phyloP scores from a whole-genome alignment of 2,113 vertebrate species.

The Apistogramma diplotaenia region DNA sequence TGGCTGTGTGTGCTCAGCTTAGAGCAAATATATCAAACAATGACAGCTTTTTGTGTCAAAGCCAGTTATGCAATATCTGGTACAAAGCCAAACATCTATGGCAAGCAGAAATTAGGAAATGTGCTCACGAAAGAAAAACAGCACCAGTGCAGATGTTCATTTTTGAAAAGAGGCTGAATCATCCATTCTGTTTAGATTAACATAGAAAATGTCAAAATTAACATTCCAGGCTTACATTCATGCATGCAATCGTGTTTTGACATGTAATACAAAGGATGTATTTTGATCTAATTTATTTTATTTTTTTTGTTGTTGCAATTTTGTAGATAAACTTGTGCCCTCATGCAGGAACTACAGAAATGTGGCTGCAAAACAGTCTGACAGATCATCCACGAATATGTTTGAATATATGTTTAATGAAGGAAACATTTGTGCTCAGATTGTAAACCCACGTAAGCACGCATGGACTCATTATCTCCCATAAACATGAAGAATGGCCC shows the following conservation, averaged over 20 bases:
- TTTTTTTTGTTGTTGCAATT: not conserved
- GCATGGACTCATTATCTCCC: not conserved
- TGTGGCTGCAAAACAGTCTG: accelerated
- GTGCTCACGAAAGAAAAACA: not conserved
- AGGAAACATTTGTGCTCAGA: not conserved
- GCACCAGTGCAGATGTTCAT: not conserved
- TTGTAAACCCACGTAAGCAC: not conserved
- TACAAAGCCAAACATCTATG: not conserved
- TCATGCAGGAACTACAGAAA: not conserved
- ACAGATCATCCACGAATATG: not conserved
- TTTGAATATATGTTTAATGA: not conserved
- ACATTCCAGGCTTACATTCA: not conserved
- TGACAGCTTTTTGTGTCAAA: not conserved
- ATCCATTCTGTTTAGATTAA: not conserved
- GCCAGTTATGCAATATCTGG: not conserved
- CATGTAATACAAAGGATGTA: not conserved
- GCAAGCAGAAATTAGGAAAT: not conserved
- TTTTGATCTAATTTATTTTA: not conserved
- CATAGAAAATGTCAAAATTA: not conserved
- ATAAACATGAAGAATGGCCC: not conserved
- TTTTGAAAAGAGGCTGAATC: not conserved
- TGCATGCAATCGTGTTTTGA: not conserved
- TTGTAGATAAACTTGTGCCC: not conserved
- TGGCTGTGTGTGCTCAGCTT: not conserved
- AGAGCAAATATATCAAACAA: not conserved